Evolutionary conservation across 64 coral and sea anemone genomes (phyloP).

Genomic region (Pachyseris speciosa): DNA sequence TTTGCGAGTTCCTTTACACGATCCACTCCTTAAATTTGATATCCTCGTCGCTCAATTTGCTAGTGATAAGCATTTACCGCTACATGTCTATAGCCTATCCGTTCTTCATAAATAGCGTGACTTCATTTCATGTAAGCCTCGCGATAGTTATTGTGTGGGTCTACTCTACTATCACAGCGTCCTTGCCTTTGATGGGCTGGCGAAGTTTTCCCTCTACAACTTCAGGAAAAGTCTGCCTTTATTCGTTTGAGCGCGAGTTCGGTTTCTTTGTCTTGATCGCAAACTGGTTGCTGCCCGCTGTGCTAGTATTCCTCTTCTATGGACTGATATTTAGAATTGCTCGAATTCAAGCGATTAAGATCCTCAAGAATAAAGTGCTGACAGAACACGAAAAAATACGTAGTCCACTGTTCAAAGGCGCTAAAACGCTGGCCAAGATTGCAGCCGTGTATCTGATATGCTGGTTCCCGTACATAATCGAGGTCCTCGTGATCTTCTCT

Average conservation of each 20-base stretch:
- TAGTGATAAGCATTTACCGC: conserved; percentile 61
- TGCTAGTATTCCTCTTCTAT: conserved; percentile 52
- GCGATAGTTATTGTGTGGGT: conserved; percentile 17
- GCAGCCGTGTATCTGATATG: conserved; percentile 76
- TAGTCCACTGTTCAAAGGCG: conserved; percentile 72
- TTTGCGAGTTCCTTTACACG: conserved; percentile 66
- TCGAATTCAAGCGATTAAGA: conserved; percentile 64
- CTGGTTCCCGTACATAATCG: conserved; percentile 77
- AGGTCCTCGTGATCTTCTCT: conserved; percentile 8
- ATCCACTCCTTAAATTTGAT: conserved; percentile 28
- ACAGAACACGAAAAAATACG: conserved; percentile 44
- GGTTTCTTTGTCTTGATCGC: conserved; percentile 36
- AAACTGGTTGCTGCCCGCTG: conserved; percentile 61
- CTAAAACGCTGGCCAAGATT: conserved; percentile 86
- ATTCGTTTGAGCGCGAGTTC: not conserved
- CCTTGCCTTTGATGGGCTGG: conserved; percentile 67
- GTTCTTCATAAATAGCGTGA: conserved; percentile 23
- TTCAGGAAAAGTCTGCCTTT: not conserved
- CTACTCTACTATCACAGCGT: conserved; percentile 21
- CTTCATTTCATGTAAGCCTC: not conserved
- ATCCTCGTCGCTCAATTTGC: conserved; percentile 53
- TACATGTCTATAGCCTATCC: conserved; percentile 55
- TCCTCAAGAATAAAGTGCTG: conserved; percentile 33
- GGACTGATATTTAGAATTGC: conserved; percentile 66
- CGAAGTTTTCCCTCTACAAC: not conserved